These are phyloP conservation scores for Meriones psammophilus DNA, from an alignment of 2,797 vertebrate genomes.

Conservation along the genomic window DNA sequence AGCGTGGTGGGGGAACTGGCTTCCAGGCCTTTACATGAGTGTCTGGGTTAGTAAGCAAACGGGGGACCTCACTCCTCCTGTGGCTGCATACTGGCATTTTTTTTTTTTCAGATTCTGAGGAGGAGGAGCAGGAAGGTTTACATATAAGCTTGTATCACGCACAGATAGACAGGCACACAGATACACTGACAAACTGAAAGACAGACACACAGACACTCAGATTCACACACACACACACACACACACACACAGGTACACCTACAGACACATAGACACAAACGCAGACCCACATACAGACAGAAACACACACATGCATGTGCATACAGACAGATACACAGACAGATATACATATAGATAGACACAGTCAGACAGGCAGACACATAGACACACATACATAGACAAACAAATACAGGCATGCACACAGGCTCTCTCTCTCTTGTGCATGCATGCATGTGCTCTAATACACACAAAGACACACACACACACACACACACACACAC, in stretches of 20 bases:
- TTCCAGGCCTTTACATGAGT: constrained; percentile 35
- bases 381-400: background rate
- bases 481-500: background rate
- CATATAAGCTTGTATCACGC: background rate
- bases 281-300: background rate
- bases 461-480: background rate
- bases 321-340: background rate
- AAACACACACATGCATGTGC: background rate
- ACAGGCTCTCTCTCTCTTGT: background rate
- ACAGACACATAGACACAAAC: background rate
- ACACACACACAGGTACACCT: background rate
- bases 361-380: background rate
- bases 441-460: no score
- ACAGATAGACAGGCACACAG: background rate
- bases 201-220: background rate
- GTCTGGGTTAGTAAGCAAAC: constrained; percentile 38
- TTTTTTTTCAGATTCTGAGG: constrained; percentile 71
- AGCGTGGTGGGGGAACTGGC: background rate
- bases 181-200: background rate
- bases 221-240: background rate
- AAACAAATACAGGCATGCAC: rapidly evolving
- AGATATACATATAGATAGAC: background rate
- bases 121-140: background rate
- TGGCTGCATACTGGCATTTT: constrained; percentile 77
- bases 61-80: background rate